These are phyloP conservation scores for Hybos culiciformis DNA, from an alignment of 2,888 invertebrate species.

Conservation along the genomic window DNA sequence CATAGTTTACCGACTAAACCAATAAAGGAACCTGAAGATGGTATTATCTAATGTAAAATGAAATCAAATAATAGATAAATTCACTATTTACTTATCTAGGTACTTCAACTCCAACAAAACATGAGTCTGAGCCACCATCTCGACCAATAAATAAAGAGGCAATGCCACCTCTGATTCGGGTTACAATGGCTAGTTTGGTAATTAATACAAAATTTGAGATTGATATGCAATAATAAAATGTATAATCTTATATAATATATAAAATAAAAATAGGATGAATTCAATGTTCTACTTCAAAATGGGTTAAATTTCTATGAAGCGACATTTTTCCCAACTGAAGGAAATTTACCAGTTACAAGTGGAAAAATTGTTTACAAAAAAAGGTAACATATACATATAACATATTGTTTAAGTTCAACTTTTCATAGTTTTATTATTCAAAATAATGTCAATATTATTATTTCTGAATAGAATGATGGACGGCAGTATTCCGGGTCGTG, in stretches of 20 bases:
- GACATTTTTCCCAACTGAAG: conserved; percentile 74
- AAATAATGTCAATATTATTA: not conserved
- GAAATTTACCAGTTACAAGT: conserved; percentile 51
- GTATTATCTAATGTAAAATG: conserved; percentile 16
- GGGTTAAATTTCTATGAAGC: conserved; percentile 80
- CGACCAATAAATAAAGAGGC: conserved; percentile 35
- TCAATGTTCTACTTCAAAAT: conserved; percentile 63
- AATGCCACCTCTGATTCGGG: conserved; percentile 51
- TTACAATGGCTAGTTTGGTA: conserved; percentile 62
- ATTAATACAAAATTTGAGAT: too few species aligned
- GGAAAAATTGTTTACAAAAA: conserved; percentile 42
- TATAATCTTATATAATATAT: too few species aligned
- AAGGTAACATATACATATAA: conserved; percentile 21
- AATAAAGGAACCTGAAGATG: conserved; percentile 23
- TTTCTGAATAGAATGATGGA: conserved; percentile 41
- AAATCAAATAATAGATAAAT: not conserved
- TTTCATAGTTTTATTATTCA: not conserved
- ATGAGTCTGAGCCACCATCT: conserved; percentile 24
- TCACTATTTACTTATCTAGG: conserved; percentile 25
- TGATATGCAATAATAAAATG: too few species aligned
- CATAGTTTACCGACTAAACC: conserved; percentile 21
- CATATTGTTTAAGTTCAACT: not conserved
- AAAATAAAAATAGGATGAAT: conserved; percentile 64
- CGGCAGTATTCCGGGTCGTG: conserved; percentile 52
- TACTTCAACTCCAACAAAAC: conserved; percentile 31